Base-by-base conservation (phyloP, 2,113 vertebrate genomes). In the Hippocampus barbouri region DNA sequence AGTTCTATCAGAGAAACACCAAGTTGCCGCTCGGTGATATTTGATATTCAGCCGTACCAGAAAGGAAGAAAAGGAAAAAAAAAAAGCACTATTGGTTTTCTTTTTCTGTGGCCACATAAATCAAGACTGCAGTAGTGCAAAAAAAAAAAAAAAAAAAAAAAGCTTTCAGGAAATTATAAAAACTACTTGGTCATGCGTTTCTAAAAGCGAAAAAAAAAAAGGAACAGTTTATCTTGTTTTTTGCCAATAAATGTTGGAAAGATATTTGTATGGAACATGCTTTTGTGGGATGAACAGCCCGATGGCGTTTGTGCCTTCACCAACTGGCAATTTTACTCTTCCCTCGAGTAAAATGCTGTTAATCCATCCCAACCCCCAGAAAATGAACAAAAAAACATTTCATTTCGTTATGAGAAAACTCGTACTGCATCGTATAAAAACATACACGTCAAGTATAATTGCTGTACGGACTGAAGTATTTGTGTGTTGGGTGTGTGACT, bases 11-110 rank as follows among this genome's bases (percentile, higher is more conserved):
- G 40, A 74, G 76, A 79, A 89, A 86, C 80, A 80, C 75, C 68
- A 75, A 81, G 76, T 88, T 80, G 77, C 81, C 86, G 83, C 84
- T 86, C 77, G 86, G 85, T 87, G 85, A 85, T 89, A 81, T 90
- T 84, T 89, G 79, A 87, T 87, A 88, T 85, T 89, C 90, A 86
- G 80, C 86, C 78, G 87, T 83, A 71, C 71, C 66, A 67, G 70
- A 79, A 77, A 73, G 5, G 34, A 38, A 38, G 34, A 38, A 38
- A 38, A 38, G 71, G 68, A 68, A 74, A 59, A 27, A 62, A 68
- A 71, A 77, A 70, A 65, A 43, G 68, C 77, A 70, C 66, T 6
- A 7, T 38, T 79, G 73, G 76, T 70, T 34, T 73, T 77, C 69
- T 81, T 72, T 70, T 63, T 9, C 21, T 54, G 27, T 60, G 69